phyloP scores from a whole-genome alignment of 1,140 invertebrate species.

The Dysdera silvatica region DNA sequence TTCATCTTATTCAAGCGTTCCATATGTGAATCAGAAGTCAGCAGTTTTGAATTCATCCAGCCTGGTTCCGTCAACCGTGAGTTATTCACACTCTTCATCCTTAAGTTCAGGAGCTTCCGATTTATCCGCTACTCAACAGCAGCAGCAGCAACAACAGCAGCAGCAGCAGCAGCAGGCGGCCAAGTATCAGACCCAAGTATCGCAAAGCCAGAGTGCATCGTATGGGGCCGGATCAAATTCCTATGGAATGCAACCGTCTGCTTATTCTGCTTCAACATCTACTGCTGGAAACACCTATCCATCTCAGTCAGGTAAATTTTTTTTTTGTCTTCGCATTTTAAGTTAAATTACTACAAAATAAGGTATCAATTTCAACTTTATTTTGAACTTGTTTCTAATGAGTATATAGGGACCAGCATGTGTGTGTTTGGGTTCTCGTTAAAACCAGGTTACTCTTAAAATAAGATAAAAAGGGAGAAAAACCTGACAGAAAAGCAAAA shows the following conservation, averaged over 20 bases:
- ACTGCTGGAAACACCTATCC: conserved; percentile 16
- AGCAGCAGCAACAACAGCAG: background rate
- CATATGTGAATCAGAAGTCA: conserved; percentile 23
- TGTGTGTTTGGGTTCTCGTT: no score
- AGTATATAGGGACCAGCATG: no score
- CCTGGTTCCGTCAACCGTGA: conserved; percentile 17
- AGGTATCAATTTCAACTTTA: no score
- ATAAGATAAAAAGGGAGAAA: no score
- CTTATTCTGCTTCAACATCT: conserved; percentile 15
- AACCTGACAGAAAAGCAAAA: no score
- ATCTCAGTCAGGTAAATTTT: conserved; percentile 19
- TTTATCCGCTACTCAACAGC: conserved; percentile 4
- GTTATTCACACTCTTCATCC: conserved; percentile 11
- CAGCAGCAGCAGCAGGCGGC: background rate
- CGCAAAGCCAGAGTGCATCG: conserved; percentile 17
- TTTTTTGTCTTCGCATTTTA: background rate
- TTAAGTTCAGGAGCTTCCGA: conserved; percentile 2
- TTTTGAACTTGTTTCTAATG: no score
- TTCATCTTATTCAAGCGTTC: conserved; percentile 6
- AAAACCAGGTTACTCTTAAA: no score
- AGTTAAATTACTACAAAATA: background rate
- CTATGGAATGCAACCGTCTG: conserved; percentile 14
- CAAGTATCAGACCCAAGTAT: conserved; percentile 16
- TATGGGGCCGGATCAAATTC: conserved; percentile 10
- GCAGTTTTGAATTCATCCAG: conserved; percentile 20